Base-by-base conservation (phyloP, 2,888 invertebrate species). In the Phalera bucephala region DNA sequence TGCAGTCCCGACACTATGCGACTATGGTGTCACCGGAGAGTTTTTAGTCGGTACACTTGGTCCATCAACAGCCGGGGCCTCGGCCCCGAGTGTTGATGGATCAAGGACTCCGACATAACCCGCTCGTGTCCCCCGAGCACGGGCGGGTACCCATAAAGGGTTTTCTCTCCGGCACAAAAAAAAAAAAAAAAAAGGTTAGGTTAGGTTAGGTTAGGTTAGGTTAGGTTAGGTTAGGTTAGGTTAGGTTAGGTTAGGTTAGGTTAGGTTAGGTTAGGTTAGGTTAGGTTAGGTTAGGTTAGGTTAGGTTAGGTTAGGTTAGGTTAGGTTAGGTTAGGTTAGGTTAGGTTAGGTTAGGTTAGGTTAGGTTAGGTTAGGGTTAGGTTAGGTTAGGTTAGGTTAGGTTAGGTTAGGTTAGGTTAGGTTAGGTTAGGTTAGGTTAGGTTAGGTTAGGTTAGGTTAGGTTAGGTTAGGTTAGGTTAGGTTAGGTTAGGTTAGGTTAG, bases 241-340 rank as follows among this genome's bases (percentile, higher is more conserved):
- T 52, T 53, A 28, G 28, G 51, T 54, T 50, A 48, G 49, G 50
- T 47, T 52, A 49, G 48, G 48, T 47, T 47, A 49, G 45, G n/a
- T n/a, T n/a, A n/a, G n/a, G n/a, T n/a, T n/a, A n/a, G 49, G 51
- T 47, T 51, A 50, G 51, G 54, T 53, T 55, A 51, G 54, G 54
- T 52, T 52, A 51, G 52, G 54, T 51, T 58, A 47, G 52, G 52
- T 55, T 53, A 55, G 56, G 56, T 52, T 51, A 54, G 54, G 54
- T 58, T 58, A 51, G 58, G 58, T 54, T 58, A 54, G 58, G 54
- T 57, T 36, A 54, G 52, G 58, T 49, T n/a, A n/a, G n/a, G n/a
- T n/a, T n/a, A n/a, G n/a, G 52, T 56, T 51, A 49, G 59, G 52
- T 56, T 52, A 52, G 54, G 51, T 54, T 49, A 50, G 56, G 49